Evolutionary conservation across 2,888 invertebrate species (phyloP), one percentile per base, ranked within the genome.

Genomic region (Abrostola triplasia): DNA sequence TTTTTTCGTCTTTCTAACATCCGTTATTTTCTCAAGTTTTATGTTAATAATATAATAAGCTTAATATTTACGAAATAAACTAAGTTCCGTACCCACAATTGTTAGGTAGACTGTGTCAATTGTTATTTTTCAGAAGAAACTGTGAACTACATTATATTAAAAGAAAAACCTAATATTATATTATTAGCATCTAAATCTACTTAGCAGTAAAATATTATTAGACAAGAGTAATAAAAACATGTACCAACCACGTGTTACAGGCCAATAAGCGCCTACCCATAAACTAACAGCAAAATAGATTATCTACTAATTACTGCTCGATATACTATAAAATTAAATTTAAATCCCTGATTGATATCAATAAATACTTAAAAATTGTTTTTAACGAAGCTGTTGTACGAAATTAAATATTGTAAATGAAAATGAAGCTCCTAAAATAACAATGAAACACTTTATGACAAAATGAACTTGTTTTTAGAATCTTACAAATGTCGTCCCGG

Each of bases 391-490:
- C 77, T 62, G 47, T 70, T 67, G 47, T 67, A 76, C 58, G 68
- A 81, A 78, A 79, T 77, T 76, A 80, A 76, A 78, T 76, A 68
- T 73, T 81, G 81, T 67, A 84, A 86, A 88, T 79, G 77, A 83
- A 84, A 83, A 83, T 56, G 50, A 66, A 67, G 70, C 70, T 71
- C 74, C 67, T 81, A 84, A 86, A 77, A 78, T 77, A 80, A 82
- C 83, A 84, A 79, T 69, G 84, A 77, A 74, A 78, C 65, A 79
- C 68, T 69, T 67, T 59, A 59, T 81, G 86, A 85, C 86, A 87
- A 77, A 82, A 70, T 59, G 67, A 75, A 70, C 85, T 87, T 85
- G 81, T 77, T 84, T 86, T 84, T 82, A 79, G 83, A 87, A 87
- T 77, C 82, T 85, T 81, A 85, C 84, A 77, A 68, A 66, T 66